A percentile compares a stretch with the other conserved stretches of the same genome.
phyloP scores from a whole-genome alignment of 2,888 invertebrate species.

The Ornithoptera alexandrae region DNA sequence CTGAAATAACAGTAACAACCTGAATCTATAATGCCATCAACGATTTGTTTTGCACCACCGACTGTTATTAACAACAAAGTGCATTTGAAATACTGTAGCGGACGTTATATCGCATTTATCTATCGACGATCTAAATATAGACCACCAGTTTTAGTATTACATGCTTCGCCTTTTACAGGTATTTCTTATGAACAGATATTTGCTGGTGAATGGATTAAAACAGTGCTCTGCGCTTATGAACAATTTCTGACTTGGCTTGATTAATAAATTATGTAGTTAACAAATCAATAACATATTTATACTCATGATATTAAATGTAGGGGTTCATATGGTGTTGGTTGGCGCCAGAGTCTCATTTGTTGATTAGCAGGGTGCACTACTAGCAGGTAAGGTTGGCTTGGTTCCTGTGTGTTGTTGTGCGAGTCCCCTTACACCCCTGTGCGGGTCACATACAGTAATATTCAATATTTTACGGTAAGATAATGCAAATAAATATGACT shows the following conservation, averaged over 20 bases:
- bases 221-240: not conserved
- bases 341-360: too few relatives aligned
- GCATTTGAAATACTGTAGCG: constrained; percentile 18
- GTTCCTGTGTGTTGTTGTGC: too few relatives aligned
- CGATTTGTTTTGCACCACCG: constrained; percentile 37
- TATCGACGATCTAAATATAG: constrained; percentile 25
- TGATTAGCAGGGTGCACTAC: too few relatives aligned
- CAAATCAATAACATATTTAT: too few relatives aligned
- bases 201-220: not conserved
- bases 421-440: too few relatives aligned
- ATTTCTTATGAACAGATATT: constrained; percentile 15
- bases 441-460: too few relatives aligned
- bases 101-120: constrained; percentile 19
- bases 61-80: constrained; percentile 23
- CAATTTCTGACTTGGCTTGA: not conserved
- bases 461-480: too few relatives aligned
- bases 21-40: constrained; percentile 38
- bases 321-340: too few relatives aligned
- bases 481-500: too few relatives aligned
- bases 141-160: constrained; percentile 16
- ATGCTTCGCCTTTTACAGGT: constrained; percentile 7
- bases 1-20: constrained; percentile 39
- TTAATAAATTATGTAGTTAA: not conserved
- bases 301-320: too few relatives aligned
- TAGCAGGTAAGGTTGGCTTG: too few relatives aligned